Base-by-base conservation (phyloP, 2,113 vertebrate genomes). In the Zapornia atra region DNA sequence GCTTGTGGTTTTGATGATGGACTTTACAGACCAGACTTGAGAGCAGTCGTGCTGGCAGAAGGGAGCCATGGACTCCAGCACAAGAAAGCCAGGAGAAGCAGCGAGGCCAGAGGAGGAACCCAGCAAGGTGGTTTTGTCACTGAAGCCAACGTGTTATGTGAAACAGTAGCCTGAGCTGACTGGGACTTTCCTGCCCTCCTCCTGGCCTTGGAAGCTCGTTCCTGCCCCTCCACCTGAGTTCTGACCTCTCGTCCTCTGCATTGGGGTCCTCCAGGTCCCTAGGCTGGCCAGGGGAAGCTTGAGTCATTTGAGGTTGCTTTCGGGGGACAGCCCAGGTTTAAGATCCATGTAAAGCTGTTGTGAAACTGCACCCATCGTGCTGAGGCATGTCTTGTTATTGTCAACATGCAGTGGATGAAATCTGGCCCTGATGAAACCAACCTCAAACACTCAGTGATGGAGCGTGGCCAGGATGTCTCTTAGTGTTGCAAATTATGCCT, bases 401-500 rank as follows among this genome's bases (percentile, higher is more conserved):
- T 80, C 75, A 93, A 59, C 59, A 51, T 64, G 28, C 48, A 73
- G 1, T 46, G 79, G 82, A 51, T 88, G 46, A 88, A 82, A 77
- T 80, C 71, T 53, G 54, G 63, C 63, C 75, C 63, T 0, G 1
- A 13, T 81, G 71, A 94, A 93, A 91, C 33, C 81, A 61, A 5
- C 81, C 91, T 95, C 59, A 85, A 87, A 76, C 11, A 16, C 11
- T 71, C 13, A 5, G 15, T 31, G 59, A 20, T 90, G 87, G 93
- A 96, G 24, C 51, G 25, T 68, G 40, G 75, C 87, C 82, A 93
- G 54, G 36, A 91, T 86, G 66, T 88, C 73, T 88, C 56, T 86
- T 34, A 46, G 14, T 90, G 76, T 46, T 85, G 57, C 79, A 90
- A 76, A 54, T 44, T 69, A 66, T 89, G 63, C n/a, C n/a, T 66